These are phyloP conservation scores for Pristionchus pacificus DNA, from an alignment of 1,140 invertebrate genomes.

Conservation along the genomic window DNA sequence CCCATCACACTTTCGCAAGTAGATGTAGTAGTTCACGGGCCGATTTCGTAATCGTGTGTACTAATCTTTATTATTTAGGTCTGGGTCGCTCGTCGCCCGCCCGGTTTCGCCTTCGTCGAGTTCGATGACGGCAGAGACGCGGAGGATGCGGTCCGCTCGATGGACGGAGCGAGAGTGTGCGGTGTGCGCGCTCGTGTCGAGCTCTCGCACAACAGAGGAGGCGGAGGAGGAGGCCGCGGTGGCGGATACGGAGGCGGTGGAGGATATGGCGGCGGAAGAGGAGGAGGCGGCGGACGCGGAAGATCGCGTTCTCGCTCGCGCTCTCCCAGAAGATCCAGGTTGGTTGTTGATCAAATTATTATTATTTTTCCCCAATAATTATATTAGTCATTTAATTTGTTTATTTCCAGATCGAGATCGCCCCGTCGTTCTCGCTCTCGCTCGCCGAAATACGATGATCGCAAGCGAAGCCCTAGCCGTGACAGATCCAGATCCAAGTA, in stretches of 20 bases:
- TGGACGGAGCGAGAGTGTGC: constrained; percentile 71
- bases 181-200: constrained; percentile 55
- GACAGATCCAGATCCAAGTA: neutral
- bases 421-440: constrained; percentile 14
- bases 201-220: constrained; percentile 40
- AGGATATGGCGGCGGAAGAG: constrained; percentile 37
- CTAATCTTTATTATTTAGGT: too few relatives aligned
- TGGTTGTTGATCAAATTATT: too few relatives aligned
- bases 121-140: constrained; percentile 90
- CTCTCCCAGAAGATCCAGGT: constrained; percentile 18
- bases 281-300: constrained; percentile 23
- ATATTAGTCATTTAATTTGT: neutral
- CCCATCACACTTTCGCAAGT: too few relatives aligned
- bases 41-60: neutral
- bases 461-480: constrained; percentile 1
- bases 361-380: constrained; percentile 3
- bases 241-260: constrained; percentile 41
- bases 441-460: constrained; percentile 15
- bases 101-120: constrained; percentile 91
- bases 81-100: constrained; percentile 87
- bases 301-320: constrained; percentile 26
- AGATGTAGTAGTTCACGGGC: too few relatives aligned
- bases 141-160: constrained; percentile 82
- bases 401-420: neutral
- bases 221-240: constrained; percentile 39